These are phyloP conservation scores for Saccostrea echinata DNA, from an alignment of 1,140 invertebrate genomes.

Conservation along the genomic window DNA sequence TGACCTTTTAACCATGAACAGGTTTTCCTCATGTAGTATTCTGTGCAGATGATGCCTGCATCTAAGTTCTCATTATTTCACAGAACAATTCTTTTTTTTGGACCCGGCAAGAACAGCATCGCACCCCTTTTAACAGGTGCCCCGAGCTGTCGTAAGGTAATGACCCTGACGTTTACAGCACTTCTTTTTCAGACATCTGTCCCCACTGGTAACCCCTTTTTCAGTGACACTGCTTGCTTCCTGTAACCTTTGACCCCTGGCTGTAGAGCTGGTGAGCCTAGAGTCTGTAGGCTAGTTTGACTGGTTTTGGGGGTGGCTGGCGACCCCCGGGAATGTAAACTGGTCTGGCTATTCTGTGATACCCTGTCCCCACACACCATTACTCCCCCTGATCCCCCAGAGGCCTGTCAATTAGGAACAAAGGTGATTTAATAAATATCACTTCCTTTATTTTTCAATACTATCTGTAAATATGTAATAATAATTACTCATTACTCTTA, in stretches of 20 bases:
- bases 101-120: neutral
- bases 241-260: conserved; percentile 44
- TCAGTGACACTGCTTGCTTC: conserved; percentile 49
- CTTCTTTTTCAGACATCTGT: conserved; percentile 69
- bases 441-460: no score
- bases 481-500: no score
- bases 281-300: conserved; percentile 52
- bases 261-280: conserved; percentile 50
- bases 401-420: conserved; percentile 65
- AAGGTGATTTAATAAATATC: no score
- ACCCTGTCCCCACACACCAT: conserved; percentile 67
- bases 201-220: conserved; percentile 66
- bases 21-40: neutral
- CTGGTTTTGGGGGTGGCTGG: conserved; percentile 60
- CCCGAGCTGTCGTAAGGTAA: neutral
- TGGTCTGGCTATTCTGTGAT: conserved; percentile 57
- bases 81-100: neutral
- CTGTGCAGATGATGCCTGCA: conserved; percentile 9
- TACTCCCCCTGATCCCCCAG: conserved; percentile 72
- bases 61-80: neutral
- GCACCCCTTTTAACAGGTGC: neutral
- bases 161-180: neutral
- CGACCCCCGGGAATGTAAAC: conserved; percentile 50
- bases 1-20: neutral
- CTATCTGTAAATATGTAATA: no score